phyloP scores from a whole-genome alignment of 1,140 invertebrate genomes.

The Lucilia cuprina region DNA sequence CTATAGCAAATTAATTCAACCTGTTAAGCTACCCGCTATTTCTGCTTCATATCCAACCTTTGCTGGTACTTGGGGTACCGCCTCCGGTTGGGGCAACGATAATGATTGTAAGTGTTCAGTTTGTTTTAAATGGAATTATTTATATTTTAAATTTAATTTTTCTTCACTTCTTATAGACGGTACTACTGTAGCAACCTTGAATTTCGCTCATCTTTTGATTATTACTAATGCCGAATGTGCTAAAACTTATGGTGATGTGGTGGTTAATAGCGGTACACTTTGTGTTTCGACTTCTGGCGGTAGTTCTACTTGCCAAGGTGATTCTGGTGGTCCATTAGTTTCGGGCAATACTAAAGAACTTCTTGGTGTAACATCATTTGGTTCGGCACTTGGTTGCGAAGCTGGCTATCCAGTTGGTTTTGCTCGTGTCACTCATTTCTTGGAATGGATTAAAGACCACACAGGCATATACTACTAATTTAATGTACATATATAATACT shows the following conservation, averaged over 20 bases:
- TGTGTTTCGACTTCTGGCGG: background rate
- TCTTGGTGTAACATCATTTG: no score
- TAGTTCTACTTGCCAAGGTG: constrained; percentile 49
- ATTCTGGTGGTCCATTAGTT: constrained; percentile 65
- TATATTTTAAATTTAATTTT: background rate
- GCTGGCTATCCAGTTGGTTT: no score
- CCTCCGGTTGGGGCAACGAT: constrained; percentile 51
- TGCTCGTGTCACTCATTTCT: no score
- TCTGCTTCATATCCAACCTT: constrained; percentile 49
- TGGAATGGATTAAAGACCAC: no score
- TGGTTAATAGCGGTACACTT: background rate
- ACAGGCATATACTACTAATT: no score
- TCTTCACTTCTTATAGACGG: background rate
- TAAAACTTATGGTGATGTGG: background rate
- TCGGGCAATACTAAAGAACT: no score
- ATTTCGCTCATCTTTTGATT: background rate
- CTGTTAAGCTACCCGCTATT: constrained; percentile 40
- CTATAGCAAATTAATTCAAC: constrained; percentile 37
- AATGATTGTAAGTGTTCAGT: constrained; percentile 14
- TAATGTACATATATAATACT: no score
- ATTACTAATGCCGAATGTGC: background rate
- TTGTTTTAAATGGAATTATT: background rate
- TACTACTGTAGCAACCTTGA: background rate
- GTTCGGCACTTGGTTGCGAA: no score
- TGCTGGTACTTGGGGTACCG: constrained; percentile 39